Evolutionary conservation across 2,888 invertebrate species (phyloP), one percentile per base, ranked within the genome.

Genomic region (Tetragnatha montana): DNA sequence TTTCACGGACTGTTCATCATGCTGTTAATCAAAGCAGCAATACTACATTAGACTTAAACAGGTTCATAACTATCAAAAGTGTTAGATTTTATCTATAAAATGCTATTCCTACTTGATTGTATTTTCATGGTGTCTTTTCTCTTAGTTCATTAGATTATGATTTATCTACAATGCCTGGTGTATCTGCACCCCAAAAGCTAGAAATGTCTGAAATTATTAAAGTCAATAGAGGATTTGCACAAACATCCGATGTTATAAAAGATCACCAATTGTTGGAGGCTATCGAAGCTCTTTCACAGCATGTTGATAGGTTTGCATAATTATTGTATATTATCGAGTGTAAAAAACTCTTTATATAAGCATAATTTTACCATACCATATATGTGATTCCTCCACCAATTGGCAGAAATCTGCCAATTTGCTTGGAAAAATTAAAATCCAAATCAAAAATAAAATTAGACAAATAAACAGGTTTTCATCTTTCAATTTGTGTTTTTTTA

Each of bases 271-370:
- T 97, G 0, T 97, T 97, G 0, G 96, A 97, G 93, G 97, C 98
- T 0, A 95, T 98, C 87, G 98, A 98, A 93, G 96, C 97, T 0
- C 94, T 99, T 12, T 96, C 98, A 0, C 97, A 98, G 90, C 96
- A 97, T 92, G 97, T 97, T 0, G 98, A 98, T 93, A 96, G 94
- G 95, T 95, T 92, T 91, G 91, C 88, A 51, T 79, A 60, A 12
- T 68, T 14, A 19, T n/a, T n/a, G n/a, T n/a, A 86, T 60, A 14
- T 75, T n/a, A n/a, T n/a, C n/a, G 4, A 60, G 4, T 60, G 17
- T 60, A 17, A 60, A 12, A 60, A 60, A 60, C 60, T 60, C 17
- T 35, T 35, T 35, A 35, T 35, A 4, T 35, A 35, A 35, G 35
- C 35, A 35, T 35, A 35, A 4, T 35, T 35, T 35, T 35, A 35